Evolutionary conservation across 2,888 invertebrate genomes (phyloP).

Genomic region (Teleogryllus oceanicus): DNA sequence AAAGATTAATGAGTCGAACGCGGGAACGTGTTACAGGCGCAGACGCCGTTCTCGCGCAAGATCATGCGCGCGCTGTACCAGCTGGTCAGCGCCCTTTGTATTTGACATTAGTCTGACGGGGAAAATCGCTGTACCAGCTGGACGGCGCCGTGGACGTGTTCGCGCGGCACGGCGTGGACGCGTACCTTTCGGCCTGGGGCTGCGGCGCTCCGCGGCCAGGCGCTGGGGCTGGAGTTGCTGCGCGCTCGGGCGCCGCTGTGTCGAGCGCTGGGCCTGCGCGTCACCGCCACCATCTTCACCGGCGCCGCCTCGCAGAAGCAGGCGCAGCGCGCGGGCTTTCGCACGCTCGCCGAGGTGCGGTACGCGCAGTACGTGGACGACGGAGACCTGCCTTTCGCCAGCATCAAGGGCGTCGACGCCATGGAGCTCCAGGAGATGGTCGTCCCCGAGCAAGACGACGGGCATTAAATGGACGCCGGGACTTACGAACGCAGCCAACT

Average conservation of each 20-base stretch:
- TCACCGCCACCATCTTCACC: constrained; percentile 12
- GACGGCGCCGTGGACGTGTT: constrained; percentile 40
- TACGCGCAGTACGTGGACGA: constrained; percentile 19
- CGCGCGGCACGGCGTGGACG: constrained; percentile 47
- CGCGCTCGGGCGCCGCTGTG: constrained; percentile 40
- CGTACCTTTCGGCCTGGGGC: constrained; percentile 51
- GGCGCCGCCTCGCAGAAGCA: constrained; percentile 20
- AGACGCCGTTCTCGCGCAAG: too few relatives aligned
- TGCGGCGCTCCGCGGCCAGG: constrained; percentile 51
- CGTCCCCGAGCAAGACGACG: neutral
- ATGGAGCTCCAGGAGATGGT: neutral
- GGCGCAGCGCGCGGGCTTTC: constrained; percentile 5
- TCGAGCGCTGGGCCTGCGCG: constrained; percentile 18
- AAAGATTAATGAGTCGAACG: too few relatives aligned
- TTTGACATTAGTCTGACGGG: too few relatives aligned
- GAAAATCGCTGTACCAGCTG: neutral
- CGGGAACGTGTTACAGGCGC: neutral
- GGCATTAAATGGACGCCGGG: too few relatives aligned
- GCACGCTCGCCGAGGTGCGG: neutral
- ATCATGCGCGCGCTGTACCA: neutral
- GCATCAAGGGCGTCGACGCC: neutral
- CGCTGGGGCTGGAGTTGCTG: constrained; percentile 50
- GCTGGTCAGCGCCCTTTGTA: neutral
- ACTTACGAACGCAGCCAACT: too few relatives aligned
- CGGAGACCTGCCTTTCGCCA: neutral